Evolutionary conservation across 2,888 invertebrate genomes (phyloP).

Genomic region (Ophion slaviceki): DNA sequence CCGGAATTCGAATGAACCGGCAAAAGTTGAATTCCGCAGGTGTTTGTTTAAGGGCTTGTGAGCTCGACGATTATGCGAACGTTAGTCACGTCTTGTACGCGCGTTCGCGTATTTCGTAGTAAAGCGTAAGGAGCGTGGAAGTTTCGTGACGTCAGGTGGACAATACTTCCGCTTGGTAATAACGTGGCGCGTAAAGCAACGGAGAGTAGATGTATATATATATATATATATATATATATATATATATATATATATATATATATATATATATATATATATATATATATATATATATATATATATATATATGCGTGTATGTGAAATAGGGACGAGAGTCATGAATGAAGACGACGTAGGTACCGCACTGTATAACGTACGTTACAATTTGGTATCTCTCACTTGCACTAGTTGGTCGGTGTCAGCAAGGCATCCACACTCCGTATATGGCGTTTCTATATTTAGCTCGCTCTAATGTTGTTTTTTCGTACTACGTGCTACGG

Average conservation of each 20-base stretch:
- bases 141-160: constrained; percentile 74
- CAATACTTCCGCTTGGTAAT: constrained; percentile 69
- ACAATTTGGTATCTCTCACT: constrained; percentile 13
- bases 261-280: no score
- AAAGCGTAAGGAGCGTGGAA: constrained; percentile 44
- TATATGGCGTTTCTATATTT: constrained; percentile 76
- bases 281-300: not conserved
- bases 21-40: constrained; percentile 19
- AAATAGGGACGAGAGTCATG: constrained; percentile 70
- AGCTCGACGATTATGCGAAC: constrained; percentile 36
- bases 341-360: constrained; percentile 71
- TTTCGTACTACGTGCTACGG: constrained; percentile 68
- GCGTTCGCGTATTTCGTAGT: constrained; percentile 56
- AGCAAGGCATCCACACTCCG: constrained; percentile 61
- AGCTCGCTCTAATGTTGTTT: constrained; percentile 66
- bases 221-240: no score
- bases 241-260: not conserved
- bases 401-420: constrained; percentile 45
- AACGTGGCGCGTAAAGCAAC: constrained; percentile 4
- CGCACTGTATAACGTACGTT: constrained; percentile 17
- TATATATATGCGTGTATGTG: not conserved
- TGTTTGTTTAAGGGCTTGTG: constrained; percentile 51
- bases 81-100: constrained; percentile 28
- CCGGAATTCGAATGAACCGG: not conserved
- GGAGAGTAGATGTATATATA: not conserved